Percentiles rank a stretch among this genome's conserved stretches.
phyloP scores from a whole-genome alignment of 2,797 vertebrate species.

The Pampus argenteus region DNA sequence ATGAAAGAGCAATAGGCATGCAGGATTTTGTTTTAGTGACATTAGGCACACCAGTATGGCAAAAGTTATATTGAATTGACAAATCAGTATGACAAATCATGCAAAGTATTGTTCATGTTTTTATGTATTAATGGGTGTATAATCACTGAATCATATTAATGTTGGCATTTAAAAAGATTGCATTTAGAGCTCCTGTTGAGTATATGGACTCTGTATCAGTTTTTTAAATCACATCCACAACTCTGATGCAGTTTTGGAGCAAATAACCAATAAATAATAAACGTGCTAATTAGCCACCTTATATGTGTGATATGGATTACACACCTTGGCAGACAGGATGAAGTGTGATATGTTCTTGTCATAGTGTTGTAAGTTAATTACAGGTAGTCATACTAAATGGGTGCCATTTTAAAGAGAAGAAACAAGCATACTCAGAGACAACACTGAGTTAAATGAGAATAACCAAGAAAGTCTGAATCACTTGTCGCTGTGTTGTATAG shows the following conservation, averaged over 20 bases:
- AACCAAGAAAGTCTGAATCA: background rate
- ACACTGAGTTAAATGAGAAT: constrained; percentile 8
- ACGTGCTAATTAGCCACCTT: background rate
- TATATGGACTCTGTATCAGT: background rate
- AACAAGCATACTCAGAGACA: background rate
- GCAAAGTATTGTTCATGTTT: too few species aligned
- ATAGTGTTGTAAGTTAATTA: background rate
- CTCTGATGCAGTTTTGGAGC: background rate
- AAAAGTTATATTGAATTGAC: background rate
- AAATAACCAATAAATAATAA: background rate
- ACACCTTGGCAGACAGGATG: background rate
- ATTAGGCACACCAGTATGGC: background rate
- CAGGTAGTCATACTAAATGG: background rate
- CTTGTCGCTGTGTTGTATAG: background rate
- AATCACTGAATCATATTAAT: background rate
- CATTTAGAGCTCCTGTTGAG: too few species aligned
- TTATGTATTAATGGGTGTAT: background rate
- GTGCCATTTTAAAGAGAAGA: background rate
- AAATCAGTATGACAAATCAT: too few species aligned
- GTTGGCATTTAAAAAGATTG: too few species aligned
- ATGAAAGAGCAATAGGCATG: background rate
- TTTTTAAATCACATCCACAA: too few species aligned
- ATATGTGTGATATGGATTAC: constrained; percentile 5
- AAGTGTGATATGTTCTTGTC: background rate
- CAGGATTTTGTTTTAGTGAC: background rate